Base-by-base conservation (phyloP, 2,797 vertebrate genomes). In the Falco columbarius region DNA sequence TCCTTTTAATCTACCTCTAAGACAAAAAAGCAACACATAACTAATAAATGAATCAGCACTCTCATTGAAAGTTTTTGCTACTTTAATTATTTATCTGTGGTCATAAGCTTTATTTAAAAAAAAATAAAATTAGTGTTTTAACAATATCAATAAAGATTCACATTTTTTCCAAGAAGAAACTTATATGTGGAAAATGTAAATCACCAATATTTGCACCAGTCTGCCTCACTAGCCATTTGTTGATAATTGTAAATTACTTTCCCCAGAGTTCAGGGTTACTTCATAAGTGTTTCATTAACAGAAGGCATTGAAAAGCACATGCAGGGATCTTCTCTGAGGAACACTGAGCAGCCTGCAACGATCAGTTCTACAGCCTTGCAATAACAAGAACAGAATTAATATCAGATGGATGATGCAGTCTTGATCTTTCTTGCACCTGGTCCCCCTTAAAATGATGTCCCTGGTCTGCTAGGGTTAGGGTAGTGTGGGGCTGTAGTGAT, bases 21-120 rank as follows among this genome's bases (percentile, higher is more conserved):
- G 21, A 85, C 23, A 14, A 81, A 92, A 92, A 89, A 80, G 32
- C 15, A 71, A 68, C 19, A n/a, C 12, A 80, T 34, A 15, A 74
- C 81, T 91, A 59, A 85, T 52, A 90, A 94, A 77, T 56, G 49
- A 95, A 73, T 49, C 30, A 44, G 26, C 10, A 86, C 10, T 63
- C 67, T 76, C 2, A 52, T 74, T 85, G 15, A 89, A 73, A 89
- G 71, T 38, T 85, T 9, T 63, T 75, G 47, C 15, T 71, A 56
- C 10, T 72, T 61, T 34, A 86, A 90, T 74, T 8, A 73, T 40
- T 89, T 73, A 62, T 42, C 36, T 86, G 15, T 52, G 38, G 9
- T 12, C 32, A 36, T 26, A 47, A 61, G 7, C 42, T 34, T 79
- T 81, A 6, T 38, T 38, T 38, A 38, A 38, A 38, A 38, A 38